Percentiles rank a stretch among this genome's conserved stretches.
Conservation (phyloP, 2,113 vertebrate genomes). For the Pluvianellus socialis region DNA sequence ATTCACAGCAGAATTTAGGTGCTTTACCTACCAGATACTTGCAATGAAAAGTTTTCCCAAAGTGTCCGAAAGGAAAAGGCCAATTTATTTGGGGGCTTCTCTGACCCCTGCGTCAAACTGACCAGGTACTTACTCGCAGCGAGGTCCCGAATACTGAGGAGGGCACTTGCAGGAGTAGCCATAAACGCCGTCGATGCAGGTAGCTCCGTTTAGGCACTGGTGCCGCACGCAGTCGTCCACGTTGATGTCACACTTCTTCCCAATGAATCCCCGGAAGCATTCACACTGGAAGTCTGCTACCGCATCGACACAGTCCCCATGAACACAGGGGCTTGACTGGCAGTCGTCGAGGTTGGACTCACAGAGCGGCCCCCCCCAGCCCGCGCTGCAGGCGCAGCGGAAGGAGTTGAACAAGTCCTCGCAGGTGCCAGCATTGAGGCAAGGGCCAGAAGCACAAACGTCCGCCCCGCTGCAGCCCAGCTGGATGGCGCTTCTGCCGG, state of each 20-base stretch:
- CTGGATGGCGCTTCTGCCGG: background rate
- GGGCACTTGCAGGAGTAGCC: slow-evolving; percentile 82
- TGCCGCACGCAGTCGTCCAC: slow-evolving; percentile 84
- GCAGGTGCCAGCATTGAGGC: slow-evolving; percentile 82
- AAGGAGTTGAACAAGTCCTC: slow-evolving; percentile 86
- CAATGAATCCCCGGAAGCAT: slow-evolving; percentile 83
- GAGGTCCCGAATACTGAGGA: slow-evolving; percentile 72
- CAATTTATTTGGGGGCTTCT: background rate
- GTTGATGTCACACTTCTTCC: slow-evolving; percentile 82
- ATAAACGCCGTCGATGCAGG: slow-evolving; percentile 70
- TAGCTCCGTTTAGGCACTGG: slow-evolving; percentile 79
- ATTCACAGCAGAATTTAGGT: background rate
- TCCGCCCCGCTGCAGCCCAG: slow-evolving; percentile 82
- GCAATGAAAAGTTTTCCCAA: background rate
- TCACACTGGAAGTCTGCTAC: slow-evolving; percentile 83
- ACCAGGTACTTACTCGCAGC: slow-evolving; percentile 83
- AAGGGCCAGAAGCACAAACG: slow-evolving; percentile 82
- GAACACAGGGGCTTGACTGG: slow-evolving; percentile 77
- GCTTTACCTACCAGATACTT: background rate
- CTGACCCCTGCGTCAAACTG: background rate
- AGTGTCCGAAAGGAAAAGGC: background rate
- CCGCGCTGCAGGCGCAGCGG: slow-evolving; percentile 79
- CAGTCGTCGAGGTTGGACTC: slow-evolving; percentile 82
- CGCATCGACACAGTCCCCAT: slow-evolving; percentile 80
- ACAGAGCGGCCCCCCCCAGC: slow-evolving; percentile 85